Evolutionary conservation across 2,113 vertebrate genomes (phyloP), one percentile per base, ranked within the genome.

Genomic region (Galeopterus variegatus): DNA sequence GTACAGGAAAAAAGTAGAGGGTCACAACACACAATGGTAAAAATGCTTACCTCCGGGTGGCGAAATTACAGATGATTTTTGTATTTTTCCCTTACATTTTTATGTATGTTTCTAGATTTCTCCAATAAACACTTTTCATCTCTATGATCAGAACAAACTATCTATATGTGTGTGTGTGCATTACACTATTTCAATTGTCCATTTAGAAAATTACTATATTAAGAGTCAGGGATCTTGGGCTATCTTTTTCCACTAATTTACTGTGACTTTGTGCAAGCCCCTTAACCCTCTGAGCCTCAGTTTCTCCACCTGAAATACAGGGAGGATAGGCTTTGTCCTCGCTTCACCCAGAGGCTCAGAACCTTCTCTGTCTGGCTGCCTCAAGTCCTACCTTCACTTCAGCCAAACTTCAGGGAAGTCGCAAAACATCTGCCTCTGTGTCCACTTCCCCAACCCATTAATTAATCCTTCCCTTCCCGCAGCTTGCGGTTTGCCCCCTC

Each of bases 61-160:
- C 54, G 17, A 41, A 56, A 58, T 54, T 60, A 24, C 41, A 73
- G 31, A 5, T 75, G 79, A 33, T 12, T 76, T 92, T 50, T 86
- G 19, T 15, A 21, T 52, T 65, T 96, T 83, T 52, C 62, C 18
- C 31, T 80, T 87, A 75, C 6, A 79, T 7, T 64, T 77, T 64
- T 70, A 18, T 77, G 64, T 65, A 21, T 80, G 48, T 62, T 75
- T 96, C 88, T 45, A 72, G 33, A 90, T 90, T 60, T 88, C 72
- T 67, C 73, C 67, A 45, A 45, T 31, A 45, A 92, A 18, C 17
- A 21, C 65, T 18, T 88, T 80, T 95, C 45, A 86, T 36, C 82
- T 80, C n/a, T 86, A 28, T 26, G 62, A 86, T 41, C 72, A 82
- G 21, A 85, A 83, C 41, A 33, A 89, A 45, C 26, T 15, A 8